Evolutionary conservation across 2,113 vertebrate species (phyloP).

Genomic region (Megaleporinus macrocephalus): DNA sequence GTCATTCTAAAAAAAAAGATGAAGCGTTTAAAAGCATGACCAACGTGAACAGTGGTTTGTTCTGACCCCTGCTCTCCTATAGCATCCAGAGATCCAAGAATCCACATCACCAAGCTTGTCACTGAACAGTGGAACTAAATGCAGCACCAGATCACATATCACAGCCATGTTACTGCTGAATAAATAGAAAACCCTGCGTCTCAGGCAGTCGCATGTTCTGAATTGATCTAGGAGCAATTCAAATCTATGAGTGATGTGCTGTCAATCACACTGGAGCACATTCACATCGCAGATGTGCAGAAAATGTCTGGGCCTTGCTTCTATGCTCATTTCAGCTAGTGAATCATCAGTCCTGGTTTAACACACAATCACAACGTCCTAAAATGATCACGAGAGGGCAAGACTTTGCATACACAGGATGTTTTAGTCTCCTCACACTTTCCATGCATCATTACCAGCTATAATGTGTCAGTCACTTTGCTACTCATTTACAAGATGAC

Average conservation of each 20-base stretch:
- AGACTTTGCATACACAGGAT: no score
- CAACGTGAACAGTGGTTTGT: background rate
- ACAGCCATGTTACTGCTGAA: no score
- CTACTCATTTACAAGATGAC: background rate
- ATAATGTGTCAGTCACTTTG: no score
- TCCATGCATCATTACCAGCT: background rate
- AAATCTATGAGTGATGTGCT: no score
- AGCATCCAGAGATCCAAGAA: background rate
- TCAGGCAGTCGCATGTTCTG: background rate
- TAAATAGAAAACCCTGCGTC: background rate
- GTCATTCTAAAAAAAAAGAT: background rate
- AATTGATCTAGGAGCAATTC: no score
- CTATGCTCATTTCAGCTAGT: background rate
- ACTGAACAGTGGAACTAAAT: no score
- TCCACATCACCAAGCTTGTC: background rate
- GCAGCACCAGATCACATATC: background rate
- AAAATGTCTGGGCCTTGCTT: background rate
- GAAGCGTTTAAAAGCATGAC: background rate
- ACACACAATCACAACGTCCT: no score
- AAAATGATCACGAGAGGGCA: no score
- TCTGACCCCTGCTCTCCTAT: background rate
- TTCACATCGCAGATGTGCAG: background rate
- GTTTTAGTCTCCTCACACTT: no score
- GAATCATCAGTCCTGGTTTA: background rate
- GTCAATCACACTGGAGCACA: background rate